A percentile compares a stretch with the other conserved stretches of the same genome.
Conservation (phyloP, 1,140 invertebrate species). For the Euborellia annulipes region DNA sequence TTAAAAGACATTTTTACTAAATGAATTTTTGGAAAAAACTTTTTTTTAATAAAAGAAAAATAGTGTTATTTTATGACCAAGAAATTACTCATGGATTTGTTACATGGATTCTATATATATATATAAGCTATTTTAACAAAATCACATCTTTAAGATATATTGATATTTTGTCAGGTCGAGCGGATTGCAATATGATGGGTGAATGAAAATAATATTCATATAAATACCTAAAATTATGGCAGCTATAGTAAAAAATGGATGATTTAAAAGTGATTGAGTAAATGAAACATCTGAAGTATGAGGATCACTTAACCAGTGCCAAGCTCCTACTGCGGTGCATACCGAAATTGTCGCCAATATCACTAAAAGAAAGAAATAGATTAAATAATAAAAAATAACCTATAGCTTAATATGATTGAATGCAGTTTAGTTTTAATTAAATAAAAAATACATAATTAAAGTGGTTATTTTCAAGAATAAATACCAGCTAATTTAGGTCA, state of each 20-base stretch:
- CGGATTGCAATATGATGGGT: too few relatives aligned
- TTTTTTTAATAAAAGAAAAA: neutral
- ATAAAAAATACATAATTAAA: too few relatives aligned
- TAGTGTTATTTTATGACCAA: too few relatives aligned
- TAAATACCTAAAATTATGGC: constrained; percentile 61
- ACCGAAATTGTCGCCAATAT: constrained; percentile 67
- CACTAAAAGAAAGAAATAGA: constrained; percentile 61
- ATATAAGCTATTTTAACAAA: too few relatives aligned
- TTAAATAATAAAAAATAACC: constrained; percentile 8
- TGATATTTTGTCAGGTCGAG: too few relatives aligned
- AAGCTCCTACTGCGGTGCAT: constrained; percentile 80
- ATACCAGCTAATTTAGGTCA: too few relatives aligned
- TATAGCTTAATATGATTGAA: neutral
- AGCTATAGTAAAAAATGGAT: constrained; percentile 91
- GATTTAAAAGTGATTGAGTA: constrained; percentile 79
- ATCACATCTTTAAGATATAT: too few relatives aligned
- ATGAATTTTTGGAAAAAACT: neutral
- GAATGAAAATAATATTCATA: neutral
- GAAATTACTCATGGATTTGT: too few relatives aligned
- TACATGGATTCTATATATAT: too few relatives aligned
- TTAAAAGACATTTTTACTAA: constrained; percentile 2
- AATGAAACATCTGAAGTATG: constrained; percentile 74
- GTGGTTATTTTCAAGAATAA: too few relatives aligned
- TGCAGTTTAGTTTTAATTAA: too few relatives aligned
- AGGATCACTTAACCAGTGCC: constrained; percentile 88